Conservation (phyloP, 2,797 vertebrate genomes). For the Natrix natrix region DNA sequence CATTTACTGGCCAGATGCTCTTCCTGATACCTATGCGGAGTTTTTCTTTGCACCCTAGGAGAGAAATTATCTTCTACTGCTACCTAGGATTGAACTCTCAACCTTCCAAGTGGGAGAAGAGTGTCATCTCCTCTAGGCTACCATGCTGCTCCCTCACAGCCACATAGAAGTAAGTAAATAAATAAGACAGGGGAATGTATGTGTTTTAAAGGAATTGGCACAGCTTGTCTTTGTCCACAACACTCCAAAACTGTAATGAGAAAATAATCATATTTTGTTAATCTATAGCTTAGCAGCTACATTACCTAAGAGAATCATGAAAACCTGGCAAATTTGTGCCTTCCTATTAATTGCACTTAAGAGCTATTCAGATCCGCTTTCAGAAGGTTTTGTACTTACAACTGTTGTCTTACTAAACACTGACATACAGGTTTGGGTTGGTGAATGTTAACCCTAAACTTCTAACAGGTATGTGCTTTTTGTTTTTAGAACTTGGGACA, state of each 20-base stretch:
- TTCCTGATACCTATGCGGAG: neutral
- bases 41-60: neutral
- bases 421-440: neutral
- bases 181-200: neutral
- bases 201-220: neutral
- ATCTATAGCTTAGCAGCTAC: neutral
- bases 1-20: neutral
- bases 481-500: neutral
- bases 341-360: neutral
- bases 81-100: neutral
- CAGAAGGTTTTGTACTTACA: neutral
- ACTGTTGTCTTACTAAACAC: neutral
- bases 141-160: neutral
- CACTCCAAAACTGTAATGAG: neutral
- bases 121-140: neutral
- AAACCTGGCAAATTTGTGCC: neutral
- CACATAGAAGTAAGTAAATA: neutral
- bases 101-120: neutral
- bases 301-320: neutral
- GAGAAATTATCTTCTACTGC: neutral
- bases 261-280: neutral
- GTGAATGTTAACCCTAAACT: neutral
- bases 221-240: neutral
- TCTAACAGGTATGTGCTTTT: neutral
- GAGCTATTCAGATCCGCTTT: neutral